These are phyloP conservation scores for Lasioglossum malachurum DNA, from an alignment of 2,888 invertebrate species.

Conservation along the genomic window DNA sequence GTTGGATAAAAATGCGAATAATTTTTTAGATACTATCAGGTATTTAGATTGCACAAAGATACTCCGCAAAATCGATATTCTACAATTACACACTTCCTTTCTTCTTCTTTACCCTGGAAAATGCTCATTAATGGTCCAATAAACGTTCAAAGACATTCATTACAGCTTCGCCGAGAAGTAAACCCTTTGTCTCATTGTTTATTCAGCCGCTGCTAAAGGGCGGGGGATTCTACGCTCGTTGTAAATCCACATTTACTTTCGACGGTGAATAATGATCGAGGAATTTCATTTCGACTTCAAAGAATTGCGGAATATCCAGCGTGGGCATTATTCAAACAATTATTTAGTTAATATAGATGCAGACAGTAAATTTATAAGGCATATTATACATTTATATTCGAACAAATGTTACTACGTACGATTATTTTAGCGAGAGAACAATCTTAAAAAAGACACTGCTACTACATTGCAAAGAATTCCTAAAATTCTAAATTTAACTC, in stretches of 20 bases:
- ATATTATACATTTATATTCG: not conserved
- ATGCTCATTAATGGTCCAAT: constrained; percentile 2
- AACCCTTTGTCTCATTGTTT: constrained; percentile 8
- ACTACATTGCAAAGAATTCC: not conserved
- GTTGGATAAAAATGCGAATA: not conserved
- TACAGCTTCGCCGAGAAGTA: not conserved
- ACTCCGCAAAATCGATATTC: not conserved
- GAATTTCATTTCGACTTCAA: not conserved
- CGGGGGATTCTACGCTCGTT: not conserved
- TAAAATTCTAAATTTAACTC: not conserved
- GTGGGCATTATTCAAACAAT: not conserved
- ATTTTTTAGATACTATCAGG: not conserved
- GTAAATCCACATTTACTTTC: not conserved
- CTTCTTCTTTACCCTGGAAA: not conserved
- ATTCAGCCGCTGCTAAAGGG: not conserved
- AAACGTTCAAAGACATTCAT: constrained; percentile 8
- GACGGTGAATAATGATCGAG: not conserved
- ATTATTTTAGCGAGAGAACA: not conserved
- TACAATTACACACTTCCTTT: not conserved
- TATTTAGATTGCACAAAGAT: constrained; percentile 1
- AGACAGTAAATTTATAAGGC: not conserved
- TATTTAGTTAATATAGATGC: not conserved
- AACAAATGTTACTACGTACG: not conserved
- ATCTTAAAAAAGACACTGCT: not conserved
- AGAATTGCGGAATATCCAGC: not conserved